Base-by-base conservation (phyloP, 2,888 invertebrate genomes). In the Caenorhabditis becei region DNA sequence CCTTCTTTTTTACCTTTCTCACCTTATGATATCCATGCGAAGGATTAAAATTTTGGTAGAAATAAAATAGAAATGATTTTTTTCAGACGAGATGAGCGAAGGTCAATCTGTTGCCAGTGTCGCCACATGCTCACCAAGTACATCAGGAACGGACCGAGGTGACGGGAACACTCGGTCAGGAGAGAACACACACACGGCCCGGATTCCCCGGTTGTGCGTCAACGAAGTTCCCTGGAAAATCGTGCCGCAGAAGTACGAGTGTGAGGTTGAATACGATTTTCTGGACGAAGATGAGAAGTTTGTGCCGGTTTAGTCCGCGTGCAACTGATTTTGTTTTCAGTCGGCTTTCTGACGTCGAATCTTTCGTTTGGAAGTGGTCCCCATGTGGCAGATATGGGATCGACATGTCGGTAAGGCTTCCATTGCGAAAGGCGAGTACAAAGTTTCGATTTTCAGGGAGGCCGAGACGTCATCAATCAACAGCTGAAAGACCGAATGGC, bases 311-410 rank as follows among this genome's bases (percentile, higher is more conserved):
- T n/a, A n/a, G n/a, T n/a, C n/a, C n/a, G n/a, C n/a, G n/a, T n/a
- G n/a, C n/a, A n/a, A n/a, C n/a, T n/a, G n/a, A n/a, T n/a, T n/a
- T n/a, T 26, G 8, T 47, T 28, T 67, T 53, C 56, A 79, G 74
- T 7, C 59, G 62, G 4, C 4, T 69, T 5, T 35, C 72, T 18
- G 72, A 80, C 47, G 63, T 47, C 3, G 80, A 80, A 49, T 80
- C 69, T n/a, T 80, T 80, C 35, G 71, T 71, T 4, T 80, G 80
- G 80, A 80, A 80, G 32, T 80, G 80, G 80, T 80, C 80, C 20
- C 77, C 77, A 20, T 61, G 63, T 54, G 80, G 80, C 47, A 58
- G 75, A 66, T 77, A 77, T 28, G 80, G 80, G 32, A 47, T 77
- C 20, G 80, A 80, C 66, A n/a, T 77, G 18, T 71, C 80, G 20